A percentile compares a stretch with the other conserved stretches of the same genome.
These are phyloP conservation scores for Eristalis intricaria DNA, from an alignment of 2,888 invertebrate genomes.

Conservation along the genomic window DNA sequence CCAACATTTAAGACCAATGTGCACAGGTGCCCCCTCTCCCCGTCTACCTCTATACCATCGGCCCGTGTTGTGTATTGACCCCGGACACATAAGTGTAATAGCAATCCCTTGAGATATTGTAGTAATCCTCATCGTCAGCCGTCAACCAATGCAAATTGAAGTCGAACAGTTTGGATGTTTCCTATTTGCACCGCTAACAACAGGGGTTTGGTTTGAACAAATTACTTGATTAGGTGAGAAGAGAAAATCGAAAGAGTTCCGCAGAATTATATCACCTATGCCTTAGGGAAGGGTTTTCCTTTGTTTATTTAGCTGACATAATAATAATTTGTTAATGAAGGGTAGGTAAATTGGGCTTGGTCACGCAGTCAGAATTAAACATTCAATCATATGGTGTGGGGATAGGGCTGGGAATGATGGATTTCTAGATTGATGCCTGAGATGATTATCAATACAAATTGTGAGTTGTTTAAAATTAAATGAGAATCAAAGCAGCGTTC, in stretches of 20 bases:
- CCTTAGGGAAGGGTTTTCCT: neutral
- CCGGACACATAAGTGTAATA: too few relatives aligned
- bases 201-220: neutral
- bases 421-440: neutral
- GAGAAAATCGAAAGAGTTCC: neutral
- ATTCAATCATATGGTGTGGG: neutral
- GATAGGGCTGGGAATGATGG: neutral
- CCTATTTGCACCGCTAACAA: neutral
- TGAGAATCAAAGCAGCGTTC: too few relatives aligned
- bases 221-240: neutral
- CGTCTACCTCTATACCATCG: too few relatives aligned
- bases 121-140: neutral
- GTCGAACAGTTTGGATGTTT: neutral
- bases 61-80: too few relatives aligned
- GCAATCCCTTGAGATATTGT: constrained; percentile 6
- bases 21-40: too few relatives aligned
- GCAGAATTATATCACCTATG: neutral
- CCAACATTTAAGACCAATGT: too few relatives aligned
- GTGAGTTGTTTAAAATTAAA: too few relatives aligned
- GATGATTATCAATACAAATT: neutral
- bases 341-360: neutral
- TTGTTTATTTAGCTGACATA: neutral
- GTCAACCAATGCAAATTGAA: neutral
- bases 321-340: neutral
- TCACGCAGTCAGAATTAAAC: neutral